phyloP scores from a whole-genome alignment of 1,140 invertebrate genomes.

The Matsumurasca onukii region DNA sequence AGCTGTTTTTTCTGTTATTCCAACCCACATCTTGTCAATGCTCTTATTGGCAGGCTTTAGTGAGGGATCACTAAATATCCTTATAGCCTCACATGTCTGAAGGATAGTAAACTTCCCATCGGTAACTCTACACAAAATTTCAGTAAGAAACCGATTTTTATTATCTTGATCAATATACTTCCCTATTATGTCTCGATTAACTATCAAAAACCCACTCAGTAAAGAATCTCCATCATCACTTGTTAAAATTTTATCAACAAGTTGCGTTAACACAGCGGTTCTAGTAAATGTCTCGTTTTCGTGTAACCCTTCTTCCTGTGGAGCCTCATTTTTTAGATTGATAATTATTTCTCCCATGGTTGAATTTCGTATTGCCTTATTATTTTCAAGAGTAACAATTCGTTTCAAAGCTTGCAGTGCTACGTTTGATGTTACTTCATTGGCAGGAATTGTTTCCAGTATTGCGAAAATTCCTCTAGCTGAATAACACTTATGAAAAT shows the following conservation, averaged over 20 bases:
- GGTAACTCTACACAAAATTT: slow-evolving; percentile 59
- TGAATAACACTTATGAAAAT: slow-evolving; percentile 45
- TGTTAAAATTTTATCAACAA: slow-evolving; percentile 51
- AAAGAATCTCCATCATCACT: slow-evolving; percentile 49
- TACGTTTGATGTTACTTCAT: slow-evolving; percentile 54
- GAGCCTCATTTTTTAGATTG: slow-evolving; percentile 34
- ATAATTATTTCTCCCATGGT: background rate
- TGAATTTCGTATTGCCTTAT: slow-evolving; percentile 39
- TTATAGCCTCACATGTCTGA: slow-evolving; percentile 61
- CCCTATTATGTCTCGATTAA: slow-evolving; percentile 49
- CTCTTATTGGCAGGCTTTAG: slow-evolving; percentile 45
- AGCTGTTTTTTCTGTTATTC: slow-evolving; percentile 57
- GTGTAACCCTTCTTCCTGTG: slow-evolving; percentile 37
- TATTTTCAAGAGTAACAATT: slow-evolving; percentile 55
- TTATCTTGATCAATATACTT: slow-evolving; percentile 53
- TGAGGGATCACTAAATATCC: slow-evolving; percentile 49
- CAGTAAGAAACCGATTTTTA: slow-evolving; percentile 56
- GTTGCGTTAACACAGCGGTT: slow-evolving; percentile 49
- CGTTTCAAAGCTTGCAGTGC: slow-evolving; percentile 54
- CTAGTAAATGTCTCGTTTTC: slow-evolving; percentile 47
- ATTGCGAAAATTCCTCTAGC: slow-evolving; percentile 46
- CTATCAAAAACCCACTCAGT: slow-evolving; percentile 49
- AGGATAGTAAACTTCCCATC: slow-evolving; percentile 61
- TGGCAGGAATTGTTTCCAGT: slow-evolving; percentile 50
- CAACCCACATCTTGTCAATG: slow-evolving; percentile 69